Base-by-base conservation (phyloP, 2,113 vertebrate genomes). In the Noctilio leporinus region DNA sequence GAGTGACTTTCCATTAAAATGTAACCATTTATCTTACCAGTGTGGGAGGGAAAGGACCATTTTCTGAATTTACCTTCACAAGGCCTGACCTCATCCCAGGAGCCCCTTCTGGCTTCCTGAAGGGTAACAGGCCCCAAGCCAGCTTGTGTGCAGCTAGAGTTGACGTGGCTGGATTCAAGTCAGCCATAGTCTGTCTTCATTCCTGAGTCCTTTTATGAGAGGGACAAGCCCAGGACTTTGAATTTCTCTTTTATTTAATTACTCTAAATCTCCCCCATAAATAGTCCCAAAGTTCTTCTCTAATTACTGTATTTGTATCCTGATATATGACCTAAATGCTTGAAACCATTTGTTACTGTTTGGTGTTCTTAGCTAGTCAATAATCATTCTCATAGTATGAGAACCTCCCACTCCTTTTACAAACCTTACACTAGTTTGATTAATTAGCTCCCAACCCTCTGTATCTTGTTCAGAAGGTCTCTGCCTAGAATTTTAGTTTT, bases 271-370 rank as follows among this genome's bases (percentile, higher is more conserved):
- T 11, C 43, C 72, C 77, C 45, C 10, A 85, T 86, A 86, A 53
- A 85, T 76, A 90, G 73, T 64, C 81, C n/a, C 47, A 70, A 72
- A 80, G 49, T 53, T 86, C 43, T 45, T 85, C 78, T 94, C 89
- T 97, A 88, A 94, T 96, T 94, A 92, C 65, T 65, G 81, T 86
- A 88, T 95, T 49, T 95, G 82, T 96, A 86, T 94, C 90, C 84
- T 77, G 45, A 95, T 92, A 96, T 96, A 96, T 57, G 84, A 82
- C 80, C 64, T 94, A 87, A 86, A 92, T 86, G 30, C 75, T 93
- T 65, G 75, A 91, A 83, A 95, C 76, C 80, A 49, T 91, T 95
- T 89, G 83, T 40, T 90, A 20, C 75, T 75, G 80, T 85, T 91
- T 86, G 22, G 70, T 92, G 76, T 93, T 89, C 57, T 80, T 86